Evolutionary conservation across 2,113 vertebrate species (phyloP).

Genomic region (Orycteropus afer): DNA sequence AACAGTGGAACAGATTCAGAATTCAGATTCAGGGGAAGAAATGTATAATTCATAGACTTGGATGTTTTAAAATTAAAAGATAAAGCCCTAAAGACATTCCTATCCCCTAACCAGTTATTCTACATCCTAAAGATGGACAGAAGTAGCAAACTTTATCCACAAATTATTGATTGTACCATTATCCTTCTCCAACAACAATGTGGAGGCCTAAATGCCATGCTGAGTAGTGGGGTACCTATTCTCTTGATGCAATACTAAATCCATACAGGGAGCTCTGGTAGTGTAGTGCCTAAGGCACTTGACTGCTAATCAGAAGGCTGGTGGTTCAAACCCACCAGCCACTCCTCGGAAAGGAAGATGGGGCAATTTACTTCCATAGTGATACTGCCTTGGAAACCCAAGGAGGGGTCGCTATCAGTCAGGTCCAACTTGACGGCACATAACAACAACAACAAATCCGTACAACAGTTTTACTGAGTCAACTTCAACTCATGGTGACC

Average conservation of each 20-base stretch:
- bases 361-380: too few relatives aligned
- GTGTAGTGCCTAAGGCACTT: too few relatives aligned
- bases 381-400: too few relatives aligned
- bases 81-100: neutral
- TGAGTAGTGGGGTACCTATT: neutral
- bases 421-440: too few relatives aligned
- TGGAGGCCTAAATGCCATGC: rapidly evolving
- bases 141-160: neutral
- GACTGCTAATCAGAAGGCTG: too few relatives aligned
- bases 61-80: neutral
- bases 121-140: neutral
- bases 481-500: neutral
- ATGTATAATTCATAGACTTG: rapidly evolving
- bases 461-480: neutral
- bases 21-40: neutral
- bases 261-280: too few relatives aligned
- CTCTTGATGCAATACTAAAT: neutral
- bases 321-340: too few relatives aligned
- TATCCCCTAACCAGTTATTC: neutral
- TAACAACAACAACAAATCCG: too few relatives aligned
- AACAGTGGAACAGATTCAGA: neutral
- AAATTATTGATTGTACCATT: neutral
- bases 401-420: too few relatives aligned
- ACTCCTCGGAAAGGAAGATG: too few relatives aligned
- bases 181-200: neutral